Evolutionary conservation across 1,140 invertebrate genomes (phyloP).

Genomic region (Diorhabda carinulata): DNA sequence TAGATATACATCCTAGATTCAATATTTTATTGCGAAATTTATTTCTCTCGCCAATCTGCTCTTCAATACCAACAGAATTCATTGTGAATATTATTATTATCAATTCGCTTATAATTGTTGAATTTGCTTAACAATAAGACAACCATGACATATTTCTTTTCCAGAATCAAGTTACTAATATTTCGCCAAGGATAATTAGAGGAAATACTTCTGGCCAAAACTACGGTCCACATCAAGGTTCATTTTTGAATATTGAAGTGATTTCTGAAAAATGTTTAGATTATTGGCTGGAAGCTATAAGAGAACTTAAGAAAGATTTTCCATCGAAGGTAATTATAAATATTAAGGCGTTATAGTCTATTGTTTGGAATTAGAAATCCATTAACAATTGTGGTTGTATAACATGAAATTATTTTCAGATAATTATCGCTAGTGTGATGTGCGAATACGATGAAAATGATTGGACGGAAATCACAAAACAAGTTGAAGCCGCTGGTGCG

Average conservation of each 20-base stretch:
- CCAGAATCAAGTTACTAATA: conserved; percentile 91
- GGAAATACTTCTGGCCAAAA: conserved; percentile 88
- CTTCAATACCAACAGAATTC: no score
- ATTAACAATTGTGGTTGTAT: no score
- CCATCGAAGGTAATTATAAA: conserved; percentile 51
- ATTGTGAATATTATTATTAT: no score
- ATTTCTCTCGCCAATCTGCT: no score
- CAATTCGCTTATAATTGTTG: no score
- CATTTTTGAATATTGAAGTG: conserved; percentile 96
- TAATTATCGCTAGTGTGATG: conserved; percentile 97
- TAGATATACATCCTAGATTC: no score
- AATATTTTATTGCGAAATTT: no score
- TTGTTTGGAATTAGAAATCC: no score
- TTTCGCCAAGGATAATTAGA: conserved; percentile 92
- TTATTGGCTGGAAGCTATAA: conserved; percentile 89
- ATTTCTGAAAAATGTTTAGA: conserved; percentile 94
- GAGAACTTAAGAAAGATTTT: conserved; percentile 89
- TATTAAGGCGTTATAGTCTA: background rate
- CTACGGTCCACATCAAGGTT: conserved; percentile 90
- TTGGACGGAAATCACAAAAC: conserved; percentile 79
- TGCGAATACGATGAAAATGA: conserved; percentile 83
- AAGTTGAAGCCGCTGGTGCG: conserved; percentile 79
- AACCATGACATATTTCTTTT: background rate
- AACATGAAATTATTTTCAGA: conserved; percentile 51
- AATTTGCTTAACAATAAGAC: no score